Evolutionary conservation across 2,797 vertebrate genomes (phyloP).

Genomic region (Gymnodraco acuticeps): DNA sequence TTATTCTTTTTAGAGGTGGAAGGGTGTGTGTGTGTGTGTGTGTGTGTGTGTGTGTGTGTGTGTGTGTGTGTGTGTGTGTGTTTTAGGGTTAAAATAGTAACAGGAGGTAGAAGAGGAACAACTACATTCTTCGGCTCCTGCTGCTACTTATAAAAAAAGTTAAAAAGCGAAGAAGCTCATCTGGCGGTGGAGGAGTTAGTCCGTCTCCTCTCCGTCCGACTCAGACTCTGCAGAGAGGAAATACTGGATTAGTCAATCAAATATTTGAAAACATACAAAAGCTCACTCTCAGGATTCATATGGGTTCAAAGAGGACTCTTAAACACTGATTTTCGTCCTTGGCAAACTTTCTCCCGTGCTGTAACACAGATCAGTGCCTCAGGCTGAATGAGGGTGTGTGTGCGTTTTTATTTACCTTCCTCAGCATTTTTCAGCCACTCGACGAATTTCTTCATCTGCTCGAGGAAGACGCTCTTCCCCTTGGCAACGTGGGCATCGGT

Average conservation of each 20-base stretch:
- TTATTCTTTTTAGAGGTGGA: constrained; percentile 69
- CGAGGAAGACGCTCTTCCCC: constrained; percentile 96
- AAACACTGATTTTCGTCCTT: not conserved
- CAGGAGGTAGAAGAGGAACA: constrained; percentile 89
- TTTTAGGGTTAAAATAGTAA: constrained; percentile 83
- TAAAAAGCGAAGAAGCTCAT: constrained; percentile 30
- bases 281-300: too few species aligned
- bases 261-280: not conserved
- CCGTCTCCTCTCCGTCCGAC: constrained; percentile 95
- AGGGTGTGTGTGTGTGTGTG: not conserved
- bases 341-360: not conserved
- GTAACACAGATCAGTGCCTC: rapidly evolving
- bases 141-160: constrained; percentile 81
- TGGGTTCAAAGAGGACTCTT: too few species aligned
- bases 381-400: too few species aligned
- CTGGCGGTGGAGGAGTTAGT: constrained; percentile 83
- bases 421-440: constrained; percentile 98
- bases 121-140: constrained; percentile 89
- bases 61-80: not conserved
- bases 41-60: too few species aligned
- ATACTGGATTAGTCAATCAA: not conserved
- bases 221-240: constrained; percentile 91
- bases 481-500: constrained; percentile 92
- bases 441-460: constrained; percentile 98
- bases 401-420: constrained; percentile 85